Evolutionary conservation across 2,113 vertebrate genomes (phyloP).

Genomic region (Apodemus sylvaticus): DNA sequence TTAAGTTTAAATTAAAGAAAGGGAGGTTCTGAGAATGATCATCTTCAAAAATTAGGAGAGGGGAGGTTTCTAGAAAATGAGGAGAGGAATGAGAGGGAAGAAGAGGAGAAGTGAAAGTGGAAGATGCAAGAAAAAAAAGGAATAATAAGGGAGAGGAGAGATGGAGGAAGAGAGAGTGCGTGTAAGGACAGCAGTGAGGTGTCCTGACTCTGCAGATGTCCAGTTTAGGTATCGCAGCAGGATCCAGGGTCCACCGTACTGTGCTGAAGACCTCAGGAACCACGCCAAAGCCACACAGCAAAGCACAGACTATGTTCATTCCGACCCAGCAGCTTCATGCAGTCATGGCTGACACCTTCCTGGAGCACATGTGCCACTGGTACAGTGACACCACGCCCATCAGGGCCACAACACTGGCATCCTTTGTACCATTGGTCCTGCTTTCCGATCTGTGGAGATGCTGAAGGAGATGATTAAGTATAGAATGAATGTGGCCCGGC

Average conservation of each 20-base stretch:
- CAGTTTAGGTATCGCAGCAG: not conserved
- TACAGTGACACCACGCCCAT: too few species aligned
- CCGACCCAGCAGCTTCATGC: too few species aligned
- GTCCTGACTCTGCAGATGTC: not conserved
- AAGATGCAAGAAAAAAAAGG: not conserved
- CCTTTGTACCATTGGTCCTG: too few species aligned
- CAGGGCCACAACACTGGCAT: too few species aligned
- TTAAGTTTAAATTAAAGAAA: not conserved
- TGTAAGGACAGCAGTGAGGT: not conserved
- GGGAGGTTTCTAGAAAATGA: not conserved
- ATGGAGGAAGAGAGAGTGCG: not conserved
- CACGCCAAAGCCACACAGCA: not conserved
- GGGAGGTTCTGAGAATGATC: not conserved
- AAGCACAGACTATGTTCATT: not conserved
- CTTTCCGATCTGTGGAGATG: too few species aligned
- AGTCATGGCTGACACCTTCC: too few species aligned
- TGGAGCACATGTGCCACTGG: too few species aligned
- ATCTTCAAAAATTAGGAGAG: not conserved
- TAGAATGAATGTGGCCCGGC: too few species aligned
- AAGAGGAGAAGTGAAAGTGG: not conserved
- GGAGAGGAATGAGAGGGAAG: not conserved
- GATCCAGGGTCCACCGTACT: not conserved
- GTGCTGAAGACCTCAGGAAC: not conserved
- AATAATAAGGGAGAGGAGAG: not conserved
- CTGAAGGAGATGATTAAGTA: too few species aligned